Evolutionary conservation across 2,888 invertebrate genomes (phyloP).

Genomic region (Phengaris arion): DNA sequence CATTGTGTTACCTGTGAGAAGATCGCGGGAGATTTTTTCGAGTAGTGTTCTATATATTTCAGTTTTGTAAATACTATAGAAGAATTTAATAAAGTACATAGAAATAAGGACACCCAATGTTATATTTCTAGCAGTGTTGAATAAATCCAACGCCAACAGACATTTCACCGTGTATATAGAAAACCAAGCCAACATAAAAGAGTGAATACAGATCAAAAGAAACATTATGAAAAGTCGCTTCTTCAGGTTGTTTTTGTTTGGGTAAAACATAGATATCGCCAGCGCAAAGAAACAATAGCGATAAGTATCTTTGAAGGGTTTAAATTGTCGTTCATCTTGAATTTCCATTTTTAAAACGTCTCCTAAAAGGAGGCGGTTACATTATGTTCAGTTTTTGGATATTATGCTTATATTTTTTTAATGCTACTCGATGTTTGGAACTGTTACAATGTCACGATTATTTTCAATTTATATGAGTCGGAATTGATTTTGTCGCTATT

Average conservation of each 20-base stretch:
- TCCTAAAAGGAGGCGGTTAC: too few relatives aligned
- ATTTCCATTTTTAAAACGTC: neutral
- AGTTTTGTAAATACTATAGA: conserved; percentile 51
- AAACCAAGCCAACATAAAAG: conserved; percentile 56
- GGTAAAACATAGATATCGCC: conserved; percentile 55
- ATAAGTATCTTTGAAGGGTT: conserved; percentile 56
- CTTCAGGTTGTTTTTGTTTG: conserved; percentile 49
- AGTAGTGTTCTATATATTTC: conserved; percentile 50
- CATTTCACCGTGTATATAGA: conserved; percentile 51
- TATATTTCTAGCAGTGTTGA: conserved; percentile 56
- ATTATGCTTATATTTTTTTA: too few relatives aligned
- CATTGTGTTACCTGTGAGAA: conserved; percentile 53
- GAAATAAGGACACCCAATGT: conserved; percentile 51
- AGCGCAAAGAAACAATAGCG: conserved; percentile 55
- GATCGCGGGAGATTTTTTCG: conserved; percentile 52
- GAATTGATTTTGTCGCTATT: neutral
- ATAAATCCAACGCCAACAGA: conserved; percentile 49
- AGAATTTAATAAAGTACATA: conserved; percentile 58
- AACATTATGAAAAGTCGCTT: conserved; percentile 44
- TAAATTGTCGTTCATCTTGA: conserved; percentile 44
- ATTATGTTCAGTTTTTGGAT: too few relatives aligned
- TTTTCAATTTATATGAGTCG: neutral
- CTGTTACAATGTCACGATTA: neutral
- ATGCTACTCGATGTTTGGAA: neutral
- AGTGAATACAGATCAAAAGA: conserved; percentile 44